Evolutionary conservation across 37 sponge, comb jelly and placozoan species (phyloP).

Genomic region (Chondrilla cf. caribensis): DNA sequence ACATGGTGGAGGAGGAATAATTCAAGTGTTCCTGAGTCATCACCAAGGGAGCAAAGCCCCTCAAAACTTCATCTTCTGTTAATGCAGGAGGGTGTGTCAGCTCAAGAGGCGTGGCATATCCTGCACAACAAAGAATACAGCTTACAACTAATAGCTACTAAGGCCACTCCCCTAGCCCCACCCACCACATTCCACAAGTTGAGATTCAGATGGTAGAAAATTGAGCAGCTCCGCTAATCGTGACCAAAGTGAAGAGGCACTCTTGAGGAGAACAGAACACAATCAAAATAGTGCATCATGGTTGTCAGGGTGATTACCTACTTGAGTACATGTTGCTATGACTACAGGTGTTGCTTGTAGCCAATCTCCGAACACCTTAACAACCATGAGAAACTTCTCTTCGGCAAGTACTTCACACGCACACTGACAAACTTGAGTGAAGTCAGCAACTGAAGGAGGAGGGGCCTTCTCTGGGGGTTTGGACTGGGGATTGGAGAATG

Average conservation of each 20-base stretch:
- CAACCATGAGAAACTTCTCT: conserved; percentile 40
- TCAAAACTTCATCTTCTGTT: conserved; percentile 53
- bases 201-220: conserved; percentile 54
- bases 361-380: conserved; percentile 73
- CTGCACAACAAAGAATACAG: background rate
- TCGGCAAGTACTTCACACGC: conserved; percentile 37
- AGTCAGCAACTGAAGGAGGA: conserved; percentile 32
- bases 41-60: conserved; percentile 68
- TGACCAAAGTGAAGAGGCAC: conserved; percentile 71
- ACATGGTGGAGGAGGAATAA: background rate
- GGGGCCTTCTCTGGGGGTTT: too few species aligned
- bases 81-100: conserved; percentile 26
- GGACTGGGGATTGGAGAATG: background rate
- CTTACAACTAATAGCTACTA: background rate
- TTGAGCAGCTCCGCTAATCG: conserved; percentile 78
- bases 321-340: conserved; percentile 76
- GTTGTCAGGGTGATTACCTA: background rate
- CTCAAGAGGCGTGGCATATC: background rate
- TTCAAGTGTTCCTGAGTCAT: conserved; percentile 30
- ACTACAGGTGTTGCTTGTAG: conserved; percentile 67
- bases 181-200: conserved; percentile 28
- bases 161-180: background rate
- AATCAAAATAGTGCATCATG: background rate
- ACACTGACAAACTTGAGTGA: conserved; percentile 2
- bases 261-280: conserved; percentile 30